Evolutionary conservation across 2,797 vertebrate species (phyloP), one percentile per base, ranked within the genome.

Genomic region (Oreochromis grahami): DNA sequence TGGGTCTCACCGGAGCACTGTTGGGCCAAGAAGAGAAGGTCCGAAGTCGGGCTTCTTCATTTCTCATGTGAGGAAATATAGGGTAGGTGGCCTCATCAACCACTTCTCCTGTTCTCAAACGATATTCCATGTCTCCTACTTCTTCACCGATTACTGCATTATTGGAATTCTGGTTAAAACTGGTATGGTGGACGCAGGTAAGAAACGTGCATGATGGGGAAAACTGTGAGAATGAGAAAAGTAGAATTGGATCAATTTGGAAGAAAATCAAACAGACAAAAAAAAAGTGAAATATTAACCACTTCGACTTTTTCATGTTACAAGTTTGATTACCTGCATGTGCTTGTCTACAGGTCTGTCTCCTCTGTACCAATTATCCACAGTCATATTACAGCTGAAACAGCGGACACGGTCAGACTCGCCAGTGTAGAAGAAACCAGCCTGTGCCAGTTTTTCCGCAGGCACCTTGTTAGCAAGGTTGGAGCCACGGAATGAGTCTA

Each of bases 341-440:
- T 99, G 99, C 56, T 95, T 97, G 87, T 97, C 95, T 56, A 97
- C 78, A 24, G 97, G 98, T 6, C 92, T 93, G 86, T 99, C 98
- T 48, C 95, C 98, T 4, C 68, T 92, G 2, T 87, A 79, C 99
- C 99, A 99, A 93, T 97, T 96, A 91, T 98, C 97, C 77, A 97
- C 32, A n/a, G 93, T 95, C 7, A 87, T 92, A 7, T 90, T 90
- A 93, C 98, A 99, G 88, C 98, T 97, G 93, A 98, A 99, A 93
- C 99, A 99, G 80, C 94, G 83, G n/a, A 98, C 98, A 0, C 93
- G 94, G 89, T 99, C 98, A 4, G 96, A 94, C 21, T 93, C 84
- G 43, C 98, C 99, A 0, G 97, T 98, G 85, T 97, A 98, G 82
- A 97, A 96, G 92, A 99, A 98, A 43, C 98, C 99, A 15, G 98